Evolutionary conservation across 1,140 invertebrate genomes (phyloP), one percentile per base, ranked within the genome.

Genomic region (Papilio polyxenes): DNA sequence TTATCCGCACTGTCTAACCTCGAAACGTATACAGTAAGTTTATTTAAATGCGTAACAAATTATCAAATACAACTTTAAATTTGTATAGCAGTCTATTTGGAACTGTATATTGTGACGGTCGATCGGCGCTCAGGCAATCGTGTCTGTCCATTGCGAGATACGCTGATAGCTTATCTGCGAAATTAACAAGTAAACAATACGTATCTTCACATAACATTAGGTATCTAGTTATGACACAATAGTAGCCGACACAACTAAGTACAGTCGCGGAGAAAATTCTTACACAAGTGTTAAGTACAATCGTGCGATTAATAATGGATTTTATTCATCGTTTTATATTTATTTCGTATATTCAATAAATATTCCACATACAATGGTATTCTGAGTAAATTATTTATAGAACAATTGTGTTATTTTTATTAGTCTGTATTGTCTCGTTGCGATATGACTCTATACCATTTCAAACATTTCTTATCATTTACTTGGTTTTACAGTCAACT

Each of bases 121-220:
- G 74, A 79, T 65, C 23, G 76, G n/a, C 49, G 76, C 23, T 49
- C 77, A 13, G 77, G 76, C 53, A 62, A 31, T 80, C 59, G 77
- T 80, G 56, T 48, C n/a, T 17, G 56, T 44, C 40, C 76, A 10
- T 31, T 59, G n/a, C 20, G 49, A 79, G 77, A 62, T 31, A 37
- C 44, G 62, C 65, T 74, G 83, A 83, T 83, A 83, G 79, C 75
- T 81, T 83, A 83, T 83, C 82, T 74, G 15, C 40, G 4, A 65
- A 65, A 81, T 83, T 81, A 81, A 81, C 75, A 31, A 81, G 80
- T 48, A 81, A 83, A 83, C 76, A 83, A 79, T 65, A 81, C 75
- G 59, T 83, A 81, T 83, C 80, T 81, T 62, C 5, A 56, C 51
- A 53, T 53, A 53, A 53, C 51, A 3, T 53, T 15, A 53, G 1